A percentile compares a stretch with the other conserved stretches of the same genome.
Conservation (phyloP, 2,888 invertebrate genomes). For the Nycteola revayana region DNA sequence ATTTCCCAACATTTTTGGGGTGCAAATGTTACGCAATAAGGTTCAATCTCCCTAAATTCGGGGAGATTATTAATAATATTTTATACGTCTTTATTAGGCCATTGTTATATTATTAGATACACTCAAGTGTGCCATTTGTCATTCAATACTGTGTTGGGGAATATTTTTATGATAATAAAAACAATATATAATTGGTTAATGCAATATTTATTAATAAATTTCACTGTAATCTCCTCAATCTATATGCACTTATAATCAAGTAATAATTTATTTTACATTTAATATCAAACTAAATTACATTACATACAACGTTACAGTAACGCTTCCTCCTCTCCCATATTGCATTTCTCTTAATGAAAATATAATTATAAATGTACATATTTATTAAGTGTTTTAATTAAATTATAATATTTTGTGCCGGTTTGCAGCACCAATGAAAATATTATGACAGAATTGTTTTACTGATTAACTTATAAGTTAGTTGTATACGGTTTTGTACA, state of each 20-base stretch:
- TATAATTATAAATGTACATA: conserved; percentile 39
- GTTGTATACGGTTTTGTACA: conserved; percentile 41
- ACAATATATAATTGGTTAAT: conserved; percentile 64
- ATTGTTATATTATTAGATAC: conserved; percentile 56
- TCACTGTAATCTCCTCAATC: conserved; percentile 78
- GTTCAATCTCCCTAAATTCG: conserved; percentile 40
- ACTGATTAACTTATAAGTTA: conserved; percentile 15
- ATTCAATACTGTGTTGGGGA: conserved; percentile 46
- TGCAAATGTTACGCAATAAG: conserved; percentile 42
- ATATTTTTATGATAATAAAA: conserved; percentile 29
- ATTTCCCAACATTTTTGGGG: conserved; percentile 48
- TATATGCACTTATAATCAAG: conserved; percentile 71
- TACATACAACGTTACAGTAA: conserved; percentile 56
- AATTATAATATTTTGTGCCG: conserved; percentile 47
- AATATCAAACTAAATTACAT: conserved; percentile 57
- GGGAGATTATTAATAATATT: conserved; percentile 53
- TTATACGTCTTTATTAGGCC: conserved; percentile 49
- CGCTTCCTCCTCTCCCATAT: conserved; percentile 65
- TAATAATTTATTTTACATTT: conserved; percentile 80
- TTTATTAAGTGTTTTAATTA: no score
- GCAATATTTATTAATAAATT: conserved; percentile 80
- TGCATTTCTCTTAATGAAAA: conserved; percentile 67
- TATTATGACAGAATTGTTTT: no score
- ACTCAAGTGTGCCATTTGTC: conserved; percentile 51
- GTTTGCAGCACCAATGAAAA: conserved; percentile 40